phyloP scores from a whole-genome alignment of 2,113 vertebrate species.

The Blennius ocellaris region DNA sequence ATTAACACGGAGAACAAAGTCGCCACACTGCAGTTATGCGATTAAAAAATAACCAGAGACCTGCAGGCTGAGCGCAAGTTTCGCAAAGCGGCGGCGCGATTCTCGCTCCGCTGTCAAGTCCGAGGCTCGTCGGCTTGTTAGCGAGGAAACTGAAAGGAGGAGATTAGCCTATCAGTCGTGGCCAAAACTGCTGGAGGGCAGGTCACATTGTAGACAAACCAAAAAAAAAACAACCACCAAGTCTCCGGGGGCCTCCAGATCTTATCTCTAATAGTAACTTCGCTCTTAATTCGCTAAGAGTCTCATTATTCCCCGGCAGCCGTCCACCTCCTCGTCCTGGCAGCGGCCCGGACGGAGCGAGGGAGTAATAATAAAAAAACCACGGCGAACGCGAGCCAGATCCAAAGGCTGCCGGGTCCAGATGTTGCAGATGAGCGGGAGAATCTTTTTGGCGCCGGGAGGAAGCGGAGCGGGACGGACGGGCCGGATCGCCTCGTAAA shows the following conservation, averaged over 20 bases:
- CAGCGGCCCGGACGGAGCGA: conserved; percentile 18
- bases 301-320: conserved; percentile 8
- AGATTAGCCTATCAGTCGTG: conserved; percentile 66
- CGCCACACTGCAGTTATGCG: neutral
- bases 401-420: conserved; percentile 61
- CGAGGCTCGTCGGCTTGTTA: conserved; percentile 48
- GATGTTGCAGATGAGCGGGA: conserved; percentile 50
- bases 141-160: conserved; percentile 45
- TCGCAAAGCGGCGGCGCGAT: neutral
- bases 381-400: conserved; percentile 42
- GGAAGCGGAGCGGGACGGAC: conserved; percentile 3
- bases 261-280: conserved; percentile 30
- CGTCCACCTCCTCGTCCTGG: neutral
- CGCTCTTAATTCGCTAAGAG: conserved; percentile 8
- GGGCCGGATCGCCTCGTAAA: conserved; percentile 9
- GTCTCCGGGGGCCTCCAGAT: conserved; percentile 52
- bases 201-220: conserved; percentile 55
- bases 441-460: conserved; percentile 10
- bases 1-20: conserved; percentile 6
- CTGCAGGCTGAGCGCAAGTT: neutral
- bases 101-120: conserved; percentile 16
- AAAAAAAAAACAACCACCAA: conserved; percentile 48
- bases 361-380: conserved; percentile 54
- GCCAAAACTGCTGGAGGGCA: conserved; percentile 49
- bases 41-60: neutral